Conservation (phyloP, 2,888 invertebrate genomes). For the Cacoxenus indagator region DNA sequence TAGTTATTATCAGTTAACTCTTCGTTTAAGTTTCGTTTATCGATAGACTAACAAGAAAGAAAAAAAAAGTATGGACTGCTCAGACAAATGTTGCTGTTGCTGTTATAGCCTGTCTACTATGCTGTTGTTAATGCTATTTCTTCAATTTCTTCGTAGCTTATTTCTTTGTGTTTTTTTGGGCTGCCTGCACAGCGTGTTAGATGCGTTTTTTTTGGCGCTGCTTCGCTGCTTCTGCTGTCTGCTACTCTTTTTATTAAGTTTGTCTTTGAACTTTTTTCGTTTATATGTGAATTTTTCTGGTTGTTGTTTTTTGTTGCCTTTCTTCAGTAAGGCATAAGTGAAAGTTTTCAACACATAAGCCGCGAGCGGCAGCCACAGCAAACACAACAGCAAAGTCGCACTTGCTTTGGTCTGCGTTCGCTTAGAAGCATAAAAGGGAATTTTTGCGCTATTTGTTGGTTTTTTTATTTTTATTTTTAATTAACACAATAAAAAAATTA, state of each 20-base stretch:
- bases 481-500: slow-evolving; percentile 60
- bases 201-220: background rate
- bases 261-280: background rate
- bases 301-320: background rate
- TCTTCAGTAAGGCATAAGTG: slow-evolving; percentile 56
- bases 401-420: slow-evolving; percentile 46
- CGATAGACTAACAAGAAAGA: no score
- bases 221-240: slow-evolving; percentile 4
- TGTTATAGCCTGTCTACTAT: background rate
- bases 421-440: slow-evolving; percentile 55
- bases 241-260: background rate
- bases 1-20: no score
- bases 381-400: slow-evolving; percentile 17
- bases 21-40: no score
- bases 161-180: background rate
- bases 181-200: background rate
- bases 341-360: slow-evolving; percentile 51
- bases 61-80: no score
- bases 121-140: background rate
- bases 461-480: slow-evolving; percentile 61
- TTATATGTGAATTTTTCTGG: slow-evolving; percentile 15
- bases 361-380: slow-evolving; percentile 9
- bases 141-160: background rate
- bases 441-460: slow-evolving; percentile 29
- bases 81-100: no score